Conservation (phyloP, 2,888 invertebrate species). For the Stomorhina lunata region DNA sequence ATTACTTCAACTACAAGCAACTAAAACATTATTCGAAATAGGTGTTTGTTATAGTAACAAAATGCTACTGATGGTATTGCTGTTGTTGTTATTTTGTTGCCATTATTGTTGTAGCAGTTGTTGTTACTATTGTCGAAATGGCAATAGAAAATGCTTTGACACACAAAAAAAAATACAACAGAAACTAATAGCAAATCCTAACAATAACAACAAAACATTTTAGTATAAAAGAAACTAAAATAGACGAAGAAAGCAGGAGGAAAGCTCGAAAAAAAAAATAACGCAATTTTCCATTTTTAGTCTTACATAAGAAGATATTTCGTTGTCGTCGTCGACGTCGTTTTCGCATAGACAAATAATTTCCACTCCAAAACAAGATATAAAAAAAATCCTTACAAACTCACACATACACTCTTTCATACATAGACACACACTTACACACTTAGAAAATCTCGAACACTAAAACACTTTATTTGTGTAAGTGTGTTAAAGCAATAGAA, state of each 20-base stretch:
- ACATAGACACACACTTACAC: neutral
- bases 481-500: slow-evolving; percentile 13
- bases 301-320: slow-evolving; percentile 65
- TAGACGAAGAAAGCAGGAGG: neutral
- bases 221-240: neutral
- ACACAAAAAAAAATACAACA: neutral
- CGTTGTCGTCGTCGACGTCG: slow-evolving; percentile 28
- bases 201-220: neutral
- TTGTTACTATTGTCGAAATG: neutral
- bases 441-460: no score
- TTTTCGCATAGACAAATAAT: slow-evolving; percentile 57
- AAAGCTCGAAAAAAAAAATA: slow-evolving; percentile 38
- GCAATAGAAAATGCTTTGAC: slow-evolving; percentile 13
- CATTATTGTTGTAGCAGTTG: neutral
- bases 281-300: slow-evolving; percentile 60
- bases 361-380: slow-evolving; percentile 37
- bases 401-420: neutral
- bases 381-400: slow-evolving; percentile 6
- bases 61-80: neutral
- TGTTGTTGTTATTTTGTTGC: neutral
- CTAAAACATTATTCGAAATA: no score
- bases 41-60: neutral
- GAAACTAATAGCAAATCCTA: neutral
- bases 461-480: neutral
- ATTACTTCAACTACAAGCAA: no score